Evolutionary conservation across 1,140 invertebrate genomes (phyloP), one percentile per base, ranked within the genome.

Genomic region (Drepana arcuata): DNA sequence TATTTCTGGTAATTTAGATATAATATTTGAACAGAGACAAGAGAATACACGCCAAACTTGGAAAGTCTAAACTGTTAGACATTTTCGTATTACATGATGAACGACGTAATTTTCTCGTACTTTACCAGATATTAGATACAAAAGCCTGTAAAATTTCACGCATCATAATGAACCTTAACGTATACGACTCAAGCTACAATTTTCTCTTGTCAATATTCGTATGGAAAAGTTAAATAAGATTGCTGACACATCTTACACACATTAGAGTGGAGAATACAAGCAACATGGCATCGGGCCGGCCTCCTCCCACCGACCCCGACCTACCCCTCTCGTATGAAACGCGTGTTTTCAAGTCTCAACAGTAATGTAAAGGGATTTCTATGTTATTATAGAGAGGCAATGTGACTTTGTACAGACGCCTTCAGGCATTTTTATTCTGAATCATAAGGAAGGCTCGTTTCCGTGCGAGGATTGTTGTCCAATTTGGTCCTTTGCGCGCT

Each of bases 331-430:
- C 16, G 15, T 26, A 16, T 24, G 27, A 13, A 24, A 11, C 32
- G 36, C 32, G 34, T 33, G 46, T 49, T 21, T 39, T 41, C 34
- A 36, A 44, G 27, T 48, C 50, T 49, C 48, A 29, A 49, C 45
- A 28, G 48, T 50, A 38, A 46, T 47, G 48, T 49, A 55, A 60
- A 53, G 45, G 42, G 50, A 55, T 58, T 58, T 60, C 35, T 37
- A 47, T 27, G 46, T 29, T 46, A 41, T 55, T 48, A 60, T 57
- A 52, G 53, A 54, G 52, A 48, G 33, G 15, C 24, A 33, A 28
- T n/a, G 33, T 42, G 40, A 35, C 33, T 35, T 33, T 30, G 29
- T 33, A 14, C 18, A 14, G 32, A 11, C 24, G 27, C 13, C 7
- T 14, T 24, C 13, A 35, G 35, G 15, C 12, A 16, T 15, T 18